Conservation (phyloP, 1,140 invertebrate genomes). For the Bombus waltoni region DNA sequence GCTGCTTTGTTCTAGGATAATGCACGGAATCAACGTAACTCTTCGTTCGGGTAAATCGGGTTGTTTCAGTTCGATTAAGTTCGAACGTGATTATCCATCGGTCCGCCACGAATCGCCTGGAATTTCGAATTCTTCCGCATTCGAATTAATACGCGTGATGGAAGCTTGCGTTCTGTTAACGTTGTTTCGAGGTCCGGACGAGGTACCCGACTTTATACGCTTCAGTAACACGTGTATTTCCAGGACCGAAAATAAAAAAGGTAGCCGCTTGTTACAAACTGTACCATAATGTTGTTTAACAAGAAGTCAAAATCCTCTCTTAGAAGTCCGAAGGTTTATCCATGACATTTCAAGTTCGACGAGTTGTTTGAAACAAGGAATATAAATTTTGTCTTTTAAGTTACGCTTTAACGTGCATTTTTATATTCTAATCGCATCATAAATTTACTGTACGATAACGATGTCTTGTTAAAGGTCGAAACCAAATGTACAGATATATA, state of each 20-base stretch:
- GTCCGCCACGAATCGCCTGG: slow-evolving; percentile 10
- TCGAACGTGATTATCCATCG: neutral
- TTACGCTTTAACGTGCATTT: too few species aligned
- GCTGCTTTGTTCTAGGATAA: neutral
- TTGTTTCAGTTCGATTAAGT: slow-evolving; percentile 3
- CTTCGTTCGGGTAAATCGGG: neutral
- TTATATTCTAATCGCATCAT: too few species aligned
- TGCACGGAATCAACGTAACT: neutral
- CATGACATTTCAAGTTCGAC: too few species aligned
- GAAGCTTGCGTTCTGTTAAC: neutral
- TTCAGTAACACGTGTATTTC: neutral
- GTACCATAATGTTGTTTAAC: too few species aligned
- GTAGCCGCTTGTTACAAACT: too few species aligned
- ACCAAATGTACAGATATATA: too few species aligned
- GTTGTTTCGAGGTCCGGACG: neutral
- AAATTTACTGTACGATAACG: too few species aligned
- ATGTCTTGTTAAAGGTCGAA: too few species aligned
- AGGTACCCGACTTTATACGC: neutral
- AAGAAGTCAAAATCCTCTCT: too few species aligned
- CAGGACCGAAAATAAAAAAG: neutral
- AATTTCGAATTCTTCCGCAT: neutral
- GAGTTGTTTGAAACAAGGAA: too few species aligned
- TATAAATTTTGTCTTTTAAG: too few species aligned
- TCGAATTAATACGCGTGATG: slow-evolving; percentile 14
- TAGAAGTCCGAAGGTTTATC: too few species aligned